phyloP scores from a whole-genome alignment of 2,113 vertebrate species.

The Cromileptes altivelis region DNA sequence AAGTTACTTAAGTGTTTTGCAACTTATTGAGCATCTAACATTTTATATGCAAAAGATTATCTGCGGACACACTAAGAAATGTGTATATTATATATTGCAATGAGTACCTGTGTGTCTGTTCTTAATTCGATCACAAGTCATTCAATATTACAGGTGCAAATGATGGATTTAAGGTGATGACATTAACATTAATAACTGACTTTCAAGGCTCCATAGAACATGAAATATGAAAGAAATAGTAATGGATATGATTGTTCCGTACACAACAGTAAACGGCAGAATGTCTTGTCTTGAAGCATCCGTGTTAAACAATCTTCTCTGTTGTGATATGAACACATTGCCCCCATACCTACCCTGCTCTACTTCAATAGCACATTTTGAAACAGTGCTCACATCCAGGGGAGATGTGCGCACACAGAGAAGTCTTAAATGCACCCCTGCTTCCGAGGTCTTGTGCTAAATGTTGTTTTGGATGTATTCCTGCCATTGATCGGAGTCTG shows the following conservation, averaged over 20 bases:
- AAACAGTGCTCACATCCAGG: slow-evolving; percentile 76
- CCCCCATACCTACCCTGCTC: slow-evolving; percentile 64
- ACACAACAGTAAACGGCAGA: slow-evolving; percentile 23
- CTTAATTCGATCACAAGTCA: slow-evolving; percentile 11
- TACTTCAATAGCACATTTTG: slow-evolving; percentile 72
- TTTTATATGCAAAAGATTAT: background rate
- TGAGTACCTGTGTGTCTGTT: background rate
- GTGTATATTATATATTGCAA: background rate
- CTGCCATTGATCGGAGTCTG: slow-evolving; percentile 87
- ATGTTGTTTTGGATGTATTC: slow-evolving; percentile 87
- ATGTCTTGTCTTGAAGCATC: slow-evolving; percentile 63
- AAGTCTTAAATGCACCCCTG: slow-evolving; percentile 84
- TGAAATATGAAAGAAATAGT: background rate
- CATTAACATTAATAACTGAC: background rate
- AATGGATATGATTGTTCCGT: slow-evolving; percentile 1
- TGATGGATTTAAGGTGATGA: slow-evolving; percentile 26
- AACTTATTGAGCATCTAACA: background rate
- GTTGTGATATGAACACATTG: slow-evolving; percentile 73
- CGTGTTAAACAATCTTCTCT: slow-evolving; percentile 70
- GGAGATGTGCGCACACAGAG: slow-evolving; percentile 78
- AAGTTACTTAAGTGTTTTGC: background rate
- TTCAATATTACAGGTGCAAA: slow-evolving; percentile 30
- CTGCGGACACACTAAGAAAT: background rate
- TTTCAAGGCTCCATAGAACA: slow-evolving; percentile 20
- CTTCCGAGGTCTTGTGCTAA: slow-evolving; percentile 85